Conservation (phyloP, 2,888 invertebrate species). For the Cerceris ruficornis region DNA sequence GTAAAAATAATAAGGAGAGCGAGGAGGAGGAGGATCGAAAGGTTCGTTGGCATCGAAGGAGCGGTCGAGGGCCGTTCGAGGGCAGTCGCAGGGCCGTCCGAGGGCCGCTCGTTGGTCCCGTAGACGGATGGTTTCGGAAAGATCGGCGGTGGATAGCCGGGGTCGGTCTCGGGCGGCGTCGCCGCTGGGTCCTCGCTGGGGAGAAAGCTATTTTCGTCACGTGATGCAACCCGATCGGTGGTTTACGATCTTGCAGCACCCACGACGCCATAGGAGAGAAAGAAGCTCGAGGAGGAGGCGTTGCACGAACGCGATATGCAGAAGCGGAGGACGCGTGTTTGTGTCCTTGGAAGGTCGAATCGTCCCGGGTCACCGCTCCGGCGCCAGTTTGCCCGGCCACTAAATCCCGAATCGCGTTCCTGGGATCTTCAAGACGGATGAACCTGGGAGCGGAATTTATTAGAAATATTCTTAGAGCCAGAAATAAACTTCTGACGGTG, state of each 20-base stretch:
- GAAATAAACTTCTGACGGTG: conserved; percentile 26
- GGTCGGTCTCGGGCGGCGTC: no score
- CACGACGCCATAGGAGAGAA: conserved; percentile 49
- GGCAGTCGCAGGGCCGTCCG: no score
- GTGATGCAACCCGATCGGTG: conserved; percentile 70
- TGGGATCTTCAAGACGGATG: conserved; percentile 50
- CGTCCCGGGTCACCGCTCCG: conserved; percentile 68
- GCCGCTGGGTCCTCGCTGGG: conserved; percentile 12
- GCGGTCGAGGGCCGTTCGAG: no score
- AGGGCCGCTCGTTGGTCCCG: no score
- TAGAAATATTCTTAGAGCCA: conserved; percentile 48
- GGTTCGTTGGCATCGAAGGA: no score
- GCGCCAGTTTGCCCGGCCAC: conserved; percentile 63
- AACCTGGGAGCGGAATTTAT: conserved; percentile 48
- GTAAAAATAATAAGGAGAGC: no score
- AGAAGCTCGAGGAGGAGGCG: conserved; percentile 42
- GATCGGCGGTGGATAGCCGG: no score
- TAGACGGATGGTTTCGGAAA: no score
- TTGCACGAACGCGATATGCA: conserved; percentile 53
- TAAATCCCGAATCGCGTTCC: conserved; percentile 64
- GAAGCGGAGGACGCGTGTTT: conserved; percentile 60
- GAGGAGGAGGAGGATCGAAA: no score
- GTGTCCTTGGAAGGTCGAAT: conserved; percentile 76
- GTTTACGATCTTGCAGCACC: conserved; percentile 64
- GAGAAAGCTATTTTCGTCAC: conserved; percentile 69